These are phyloP conservation scores for Saxicola maurus DNA, from an alignment of 2,797 vertebrate species.

Conservation along the genomic window DNA sequence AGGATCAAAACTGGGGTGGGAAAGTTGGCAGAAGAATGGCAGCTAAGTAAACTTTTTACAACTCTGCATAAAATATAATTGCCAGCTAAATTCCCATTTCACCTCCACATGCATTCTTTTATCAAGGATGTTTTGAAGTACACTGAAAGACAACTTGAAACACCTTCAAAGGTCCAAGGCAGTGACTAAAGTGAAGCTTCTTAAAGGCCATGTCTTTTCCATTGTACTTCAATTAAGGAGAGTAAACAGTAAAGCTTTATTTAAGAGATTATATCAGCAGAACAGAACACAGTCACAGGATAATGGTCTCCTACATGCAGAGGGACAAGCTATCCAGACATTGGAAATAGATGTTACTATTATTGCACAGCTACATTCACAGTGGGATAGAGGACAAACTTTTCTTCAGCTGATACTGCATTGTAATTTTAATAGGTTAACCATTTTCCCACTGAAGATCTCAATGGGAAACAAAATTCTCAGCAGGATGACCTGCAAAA, in stretches of 20 bases:
- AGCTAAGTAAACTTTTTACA: not conserved
- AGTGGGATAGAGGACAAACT: not conserved
- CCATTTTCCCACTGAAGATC: not conserved
- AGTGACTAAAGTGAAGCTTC: conserved; percentile 21
- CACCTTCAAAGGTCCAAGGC: conserved; percentile 32
- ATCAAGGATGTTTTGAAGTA: conserved; percentile 44
- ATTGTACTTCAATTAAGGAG: conserved; percentile 47
- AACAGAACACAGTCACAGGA: not conserved
- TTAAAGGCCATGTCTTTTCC: conserved; percentile 9
- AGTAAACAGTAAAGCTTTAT: conserved; percentile 58
- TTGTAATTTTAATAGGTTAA: conserved; percentile 5
- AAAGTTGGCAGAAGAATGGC: not conserved
- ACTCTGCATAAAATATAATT: not conserved
- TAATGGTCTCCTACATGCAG: conserved; percentile 13
- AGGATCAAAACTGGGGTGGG: not conserved
- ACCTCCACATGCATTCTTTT: not conserved
- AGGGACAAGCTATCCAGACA: conserved; percentile 2
- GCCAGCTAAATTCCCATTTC: not conserved
- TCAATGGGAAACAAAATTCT: not conserved
- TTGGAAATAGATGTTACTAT: not conserved
- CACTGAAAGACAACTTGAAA: conserved; percentile 46
- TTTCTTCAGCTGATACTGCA: not conserved
- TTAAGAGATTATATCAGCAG: conserved; percentile 46
- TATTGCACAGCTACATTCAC: not conserved
- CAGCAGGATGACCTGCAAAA: not conserved